Evolutionary conservation across 2,888 invertebrate genomes (phyloP).

Genomic region (Drosophila kuntzei): DNA sequence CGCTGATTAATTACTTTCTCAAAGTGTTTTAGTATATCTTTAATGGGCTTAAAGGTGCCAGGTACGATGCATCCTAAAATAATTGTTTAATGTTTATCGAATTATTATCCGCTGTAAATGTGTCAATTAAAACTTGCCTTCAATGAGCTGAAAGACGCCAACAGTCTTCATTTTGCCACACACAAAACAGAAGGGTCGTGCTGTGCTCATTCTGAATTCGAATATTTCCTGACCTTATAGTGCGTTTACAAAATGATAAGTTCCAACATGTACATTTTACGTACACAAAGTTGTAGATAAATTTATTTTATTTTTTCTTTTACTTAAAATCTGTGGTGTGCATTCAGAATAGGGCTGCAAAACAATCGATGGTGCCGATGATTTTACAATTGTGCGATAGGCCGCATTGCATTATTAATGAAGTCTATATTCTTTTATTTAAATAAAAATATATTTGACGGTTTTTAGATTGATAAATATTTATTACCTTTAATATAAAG

Average conservation of each 20-base stretch:
- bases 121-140: constrained; percentile 16
- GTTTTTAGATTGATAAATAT: too few species aligned
- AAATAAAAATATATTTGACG: too few species aligned
- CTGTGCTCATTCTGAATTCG: constrained; percentile 29
- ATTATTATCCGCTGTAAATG: not conserved
- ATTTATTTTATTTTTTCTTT: constrained; percentile 12
- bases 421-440: too few species aligned
- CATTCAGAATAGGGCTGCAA: too few species aligned
- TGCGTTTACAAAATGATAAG: not conserved
- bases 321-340: constrained; percentile 9
- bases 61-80: constrained; percentile 67
- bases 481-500: too few species aligned
- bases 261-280: not conserved
- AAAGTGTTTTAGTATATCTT: constrained; percentile 68
- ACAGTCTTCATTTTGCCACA: constrained; percentile 68
- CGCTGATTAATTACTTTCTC: constrained; percentile 70
- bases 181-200: constrained; percentile 64
- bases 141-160: constrained; percentile 64
- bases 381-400: too few species aligned
- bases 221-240: not conserved
- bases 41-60: constrained; percentile 68
- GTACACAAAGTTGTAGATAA: constrained; percentile 1
- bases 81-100: not conserved
- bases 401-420: too few species aligned
- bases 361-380: too few species aligned